Evolutionary conservation across 2,113 vertebrate genomes (phyloP).

Genomic region (Microcebus griseorufus): DNA sequence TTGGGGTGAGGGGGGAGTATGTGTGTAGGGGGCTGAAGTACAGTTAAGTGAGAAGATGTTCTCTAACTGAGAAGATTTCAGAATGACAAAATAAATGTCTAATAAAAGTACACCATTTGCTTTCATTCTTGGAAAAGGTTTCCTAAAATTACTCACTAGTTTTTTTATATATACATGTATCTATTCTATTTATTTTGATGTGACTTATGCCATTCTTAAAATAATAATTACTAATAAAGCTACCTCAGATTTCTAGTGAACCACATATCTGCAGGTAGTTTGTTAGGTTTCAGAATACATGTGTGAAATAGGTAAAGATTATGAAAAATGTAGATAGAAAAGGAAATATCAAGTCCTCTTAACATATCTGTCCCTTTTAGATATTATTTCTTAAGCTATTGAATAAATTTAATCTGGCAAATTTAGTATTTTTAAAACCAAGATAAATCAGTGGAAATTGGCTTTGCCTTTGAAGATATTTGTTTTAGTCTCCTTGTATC

Average conservation of each 20-base stretch:
- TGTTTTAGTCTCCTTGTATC: neutral
- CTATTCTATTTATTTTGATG: neutral
- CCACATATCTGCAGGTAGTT: neutral
- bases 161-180: neutral
- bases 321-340: neutral
- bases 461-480: neutral
- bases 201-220: neutral
- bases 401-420: neutral
- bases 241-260: neutral
- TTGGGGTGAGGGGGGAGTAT: too few species aligned
- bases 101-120: neutral
- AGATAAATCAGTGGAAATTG: neutral
- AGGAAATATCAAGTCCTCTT: neutral
- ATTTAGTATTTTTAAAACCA: neutral
- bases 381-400: neutral
- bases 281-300: neutral
- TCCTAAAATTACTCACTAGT: neutral
- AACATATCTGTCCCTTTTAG: neutral
- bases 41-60: neutral
- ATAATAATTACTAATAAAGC: neutral
- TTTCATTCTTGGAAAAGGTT: neutral
- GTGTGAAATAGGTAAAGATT: neutral
- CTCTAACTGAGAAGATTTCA: neutral
- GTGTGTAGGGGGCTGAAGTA: neutral
- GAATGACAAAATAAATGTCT: neutral